Evolutionary conservation across 2,113 vertebrate species (phyloP).

Genomic region (Plestiodon gilberti): DNA sequence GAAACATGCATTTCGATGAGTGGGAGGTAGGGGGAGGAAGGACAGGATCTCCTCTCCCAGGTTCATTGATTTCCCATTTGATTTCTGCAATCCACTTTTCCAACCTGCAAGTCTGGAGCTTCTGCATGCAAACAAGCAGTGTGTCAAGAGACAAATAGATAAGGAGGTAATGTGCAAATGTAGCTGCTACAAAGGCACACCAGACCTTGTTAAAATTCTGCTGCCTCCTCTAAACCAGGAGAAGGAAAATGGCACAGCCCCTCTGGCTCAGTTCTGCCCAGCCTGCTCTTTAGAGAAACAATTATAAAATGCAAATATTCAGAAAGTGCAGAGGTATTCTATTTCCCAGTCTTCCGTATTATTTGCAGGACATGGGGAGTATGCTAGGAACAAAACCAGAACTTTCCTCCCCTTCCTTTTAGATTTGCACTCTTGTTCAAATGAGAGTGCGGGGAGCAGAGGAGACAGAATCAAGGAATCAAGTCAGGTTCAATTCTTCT

Average conservation of each 20-base stretch:
- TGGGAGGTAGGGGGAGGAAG: not conserved
- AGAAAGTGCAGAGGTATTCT: constrained; percentile 37
- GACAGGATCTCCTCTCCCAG: not conserved
- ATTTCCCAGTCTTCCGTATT: constrained; percentile 44
- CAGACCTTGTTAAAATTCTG: constrained; percentile 60
- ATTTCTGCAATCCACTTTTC: not conserved
- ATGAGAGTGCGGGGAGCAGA: constrained; percentile 8
- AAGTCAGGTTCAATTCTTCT: not conserved
- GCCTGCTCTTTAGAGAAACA: constrained; percentile 57
- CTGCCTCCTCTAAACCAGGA: constrained; percentile 20
- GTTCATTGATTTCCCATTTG: not conserved
- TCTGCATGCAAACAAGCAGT: not conserved
- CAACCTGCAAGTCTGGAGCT: not conserved
- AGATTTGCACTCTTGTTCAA: constrained; percentile 27
- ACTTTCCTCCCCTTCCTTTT: constrained; percentile 36
- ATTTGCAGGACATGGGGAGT: constrained; percentile 36
- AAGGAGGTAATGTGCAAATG: not conserved
- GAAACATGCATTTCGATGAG: not conserved
- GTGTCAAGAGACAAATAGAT: not conserved
- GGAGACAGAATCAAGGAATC: not conserved
- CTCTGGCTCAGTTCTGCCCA: not conserved
- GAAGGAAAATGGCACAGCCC: constrained; percentile 37
- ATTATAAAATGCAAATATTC: constrained; percentile 72
- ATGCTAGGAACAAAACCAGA: constrained; percentile 47
- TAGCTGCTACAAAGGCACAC: not conserved